Evolutionary conservation across 2,113 vertebrate genomes (phyloP).

Genomic region (Panthera leo): DNA sequence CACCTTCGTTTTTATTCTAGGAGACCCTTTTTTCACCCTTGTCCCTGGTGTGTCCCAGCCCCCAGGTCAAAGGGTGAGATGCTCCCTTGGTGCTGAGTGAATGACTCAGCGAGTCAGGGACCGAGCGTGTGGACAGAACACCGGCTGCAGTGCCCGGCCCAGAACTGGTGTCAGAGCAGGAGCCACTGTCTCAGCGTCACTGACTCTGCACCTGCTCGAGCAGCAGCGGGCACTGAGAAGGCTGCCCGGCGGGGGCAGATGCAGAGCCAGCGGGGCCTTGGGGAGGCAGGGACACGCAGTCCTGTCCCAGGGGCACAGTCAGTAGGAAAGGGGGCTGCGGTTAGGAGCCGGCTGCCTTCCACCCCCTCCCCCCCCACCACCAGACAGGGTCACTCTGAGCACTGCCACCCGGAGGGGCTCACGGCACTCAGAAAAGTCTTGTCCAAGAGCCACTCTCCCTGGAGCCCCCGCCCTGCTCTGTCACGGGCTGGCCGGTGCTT

Average conservation of each 20-base stretch:
- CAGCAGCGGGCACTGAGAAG: not conserved
- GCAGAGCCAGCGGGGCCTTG: not conserved
- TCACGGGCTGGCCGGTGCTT: not conserved
- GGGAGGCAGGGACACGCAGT: not conserved
- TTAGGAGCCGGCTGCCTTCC: not conserved
- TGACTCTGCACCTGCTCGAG: accelerated
- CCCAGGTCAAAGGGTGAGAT: not conserved
- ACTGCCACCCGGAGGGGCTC: not conserved
- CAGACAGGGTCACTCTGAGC: accelerated
- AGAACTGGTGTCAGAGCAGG: not conserved
- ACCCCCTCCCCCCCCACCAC: accelerated
- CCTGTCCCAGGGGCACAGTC: not conserved
- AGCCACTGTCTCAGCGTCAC: no score
- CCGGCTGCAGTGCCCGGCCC: not conserved
- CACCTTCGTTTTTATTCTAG: accelerated
- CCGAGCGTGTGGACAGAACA: accelerated
- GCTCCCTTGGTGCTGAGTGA: no score
- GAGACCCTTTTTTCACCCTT: no score
- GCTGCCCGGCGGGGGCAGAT: accelerated
- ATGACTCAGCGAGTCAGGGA: not conserved
- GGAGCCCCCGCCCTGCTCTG: not conserved
- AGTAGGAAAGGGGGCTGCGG: not conserved
- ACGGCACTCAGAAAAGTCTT: constrained; percentile 30
- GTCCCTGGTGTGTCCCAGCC: not conserved
- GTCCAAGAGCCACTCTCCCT: not conserved